Evolutionary conservation across 2,888 invertebrate genomes (phyloP), one percentile per base, ranked within the genome.

Genomic region (Chrysolina americana): DNA sequence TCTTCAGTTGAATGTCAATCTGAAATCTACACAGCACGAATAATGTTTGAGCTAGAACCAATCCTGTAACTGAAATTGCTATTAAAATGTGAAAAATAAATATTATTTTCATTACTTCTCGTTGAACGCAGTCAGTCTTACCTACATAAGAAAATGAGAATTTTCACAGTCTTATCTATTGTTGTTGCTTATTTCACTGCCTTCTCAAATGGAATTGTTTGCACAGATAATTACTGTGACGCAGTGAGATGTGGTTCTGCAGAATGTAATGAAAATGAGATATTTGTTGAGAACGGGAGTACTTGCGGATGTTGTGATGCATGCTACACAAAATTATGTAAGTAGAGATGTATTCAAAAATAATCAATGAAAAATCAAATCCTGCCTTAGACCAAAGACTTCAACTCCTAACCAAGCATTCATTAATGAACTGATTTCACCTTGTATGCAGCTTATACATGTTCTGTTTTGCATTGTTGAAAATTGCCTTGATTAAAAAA

Each of bases 311-410:
- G 75, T 50, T 75, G 75, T 59, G 75, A 75, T 69, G 71, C 23
- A 15, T 75, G 75, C 41, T 75, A 75, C 69, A 71, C 9, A 62
- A 75, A 75, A 59, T 47, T 75, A 65, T 47, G 75, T 75, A 68
- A 75, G 75, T 71, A 41, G 23, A 47, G 19, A 41, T n/a, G n/a
- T n/a, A n/a, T 63, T 65, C n/a, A n/a, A n/a, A n/a, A n/a, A n/a
- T n/a, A n/a, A n/a, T n/a, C n/a, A n/a, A n/a, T 64, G 13, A 10
- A 44, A 44, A 36, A 0, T 64, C n/a, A n/a, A n/a, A n/a, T n/a
- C n/a, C n/a, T n/a, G n/a, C n/a, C n/a, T n/a, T n/a, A n/a, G n/a
- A n/a, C n/a, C n/a, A n/a, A n/a, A n/a, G n/a, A n/a, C n/a, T n/a
- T n/a, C n/a, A n/a, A n/a, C n/a, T n/a, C n/a, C n/a, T n/a, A n/a